These are phyloP conservation scores for Pelobates fuscus DNA, from an alignment of 2,113 vertebrate species.

Conservation along the genomic window DNA sequence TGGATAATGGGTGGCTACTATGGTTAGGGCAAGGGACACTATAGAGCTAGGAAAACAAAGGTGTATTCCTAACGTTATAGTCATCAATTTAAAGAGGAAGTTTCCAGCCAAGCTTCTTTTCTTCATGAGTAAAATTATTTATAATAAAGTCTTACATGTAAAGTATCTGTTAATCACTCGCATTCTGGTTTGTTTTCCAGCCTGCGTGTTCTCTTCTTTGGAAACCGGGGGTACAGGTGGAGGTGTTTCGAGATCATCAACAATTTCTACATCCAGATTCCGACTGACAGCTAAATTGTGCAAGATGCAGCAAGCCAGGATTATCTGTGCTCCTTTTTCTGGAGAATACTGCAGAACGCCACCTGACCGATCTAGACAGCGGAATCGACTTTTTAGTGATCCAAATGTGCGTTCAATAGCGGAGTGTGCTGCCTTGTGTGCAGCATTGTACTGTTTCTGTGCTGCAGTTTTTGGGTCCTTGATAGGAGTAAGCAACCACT, in stretches of 20 bases:
- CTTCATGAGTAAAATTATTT: too few species aligned
- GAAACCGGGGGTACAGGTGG: conserved; percentile 35
- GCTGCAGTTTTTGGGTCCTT: conserved; percentile 26
- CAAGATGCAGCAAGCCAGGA: conserved; percentile 36
- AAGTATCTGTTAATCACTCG: conserved; percentile 30
- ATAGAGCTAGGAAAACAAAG: too few species aligned
- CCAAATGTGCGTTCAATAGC: conserved; percentile 36
- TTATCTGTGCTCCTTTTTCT: conserved; percentile 41
- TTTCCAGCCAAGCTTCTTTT: too few species aligned
- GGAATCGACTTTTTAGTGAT: conserved; percentile 41
- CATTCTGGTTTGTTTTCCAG: conserved; percentile 30
- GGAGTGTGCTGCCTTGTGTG: conserved; percentile 22
- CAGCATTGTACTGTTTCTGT: conserved; percentile 30
- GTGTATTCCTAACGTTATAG: too few species aligned
- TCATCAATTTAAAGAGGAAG: too few species aligned
- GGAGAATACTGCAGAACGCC: conserved; percentile 44
- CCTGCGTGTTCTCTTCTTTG: conserved; percentile 38
- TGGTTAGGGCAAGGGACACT: too few species aligned
- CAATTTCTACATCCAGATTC: conserved; percentile 33
- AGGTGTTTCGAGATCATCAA: conserved; percentile 37
- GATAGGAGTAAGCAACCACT: conserved; percentile 34
- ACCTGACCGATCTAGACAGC: conserved; percentile 40
- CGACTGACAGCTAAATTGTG: conserved; percentile 41
- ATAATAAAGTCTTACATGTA: conserved; percentile 49
- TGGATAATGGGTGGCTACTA: too few species aligned